These are phyloP conservation scores for Trididemnum clinides DNA, from an alignment of 23 tunicate species.

Conservation along the genomic window DNA sequence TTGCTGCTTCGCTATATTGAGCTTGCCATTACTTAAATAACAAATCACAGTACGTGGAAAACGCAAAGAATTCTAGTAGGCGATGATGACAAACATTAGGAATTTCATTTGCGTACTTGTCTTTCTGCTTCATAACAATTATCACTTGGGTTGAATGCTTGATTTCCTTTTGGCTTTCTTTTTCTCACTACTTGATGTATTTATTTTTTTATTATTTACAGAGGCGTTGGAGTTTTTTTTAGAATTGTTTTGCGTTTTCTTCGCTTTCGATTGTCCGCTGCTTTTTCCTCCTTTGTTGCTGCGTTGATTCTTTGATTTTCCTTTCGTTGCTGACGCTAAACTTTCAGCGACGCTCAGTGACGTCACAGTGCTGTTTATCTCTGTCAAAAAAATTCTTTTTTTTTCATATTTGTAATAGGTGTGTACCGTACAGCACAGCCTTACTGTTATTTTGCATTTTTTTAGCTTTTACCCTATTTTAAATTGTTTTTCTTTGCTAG, in stretches of 20 bases:
- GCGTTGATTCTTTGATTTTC: background rate
- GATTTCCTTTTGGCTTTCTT: background rate
- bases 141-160: background rate
- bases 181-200: background rate
- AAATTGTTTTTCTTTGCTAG: too few species aligned
- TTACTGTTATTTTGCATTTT: too few species aligned
- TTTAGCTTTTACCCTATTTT: too few species aligned
- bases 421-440: background rate
- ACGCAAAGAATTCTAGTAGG: too few species aligned
- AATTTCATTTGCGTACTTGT: background rate
- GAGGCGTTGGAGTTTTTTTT: background rate
- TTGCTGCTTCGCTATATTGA: too few species aligned
- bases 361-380: slow-evolving; percentile 51
- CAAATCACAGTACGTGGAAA: background rate
- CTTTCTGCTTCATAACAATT: background rate
- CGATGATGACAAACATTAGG: too few species aligned
- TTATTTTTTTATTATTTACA: background rate
- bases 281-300: background rate
- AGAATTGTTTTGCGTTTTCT: background rate
- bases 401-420: background rate
- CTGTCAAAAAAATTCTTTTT: background rate
- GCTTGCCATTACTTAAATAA: background rate
- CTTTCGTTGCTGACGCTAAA: slow-evolving; percentile 4
- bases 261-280: background rate
- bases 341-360: slow-evolving; percentile 42